phyloP scores from a whole-genome alignment of 35 echinoderm and acorn worm genomes.

The Lytechinus variegatus region DNA sequence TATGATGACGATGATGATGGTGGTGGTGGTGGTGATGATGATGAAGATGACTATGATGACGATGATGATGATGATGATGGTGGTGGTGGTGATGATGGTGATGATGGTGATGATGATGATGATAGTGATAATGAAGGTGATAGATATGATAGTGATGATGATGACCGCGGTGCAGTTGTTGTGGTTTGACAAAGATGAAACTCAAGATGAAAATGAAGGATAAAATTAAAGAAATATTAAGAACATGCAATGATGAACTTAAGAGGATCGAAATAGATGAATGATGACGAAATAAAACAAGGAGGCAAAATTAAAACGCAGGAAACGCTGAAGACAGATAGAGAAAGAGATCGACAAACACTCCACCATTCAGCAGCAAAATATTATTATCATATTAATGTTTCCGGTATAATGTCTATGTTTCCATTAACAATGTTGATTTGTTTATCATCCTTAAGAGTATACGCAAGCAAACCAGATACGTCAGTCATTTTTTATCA shows the following conservation, averaged over 20 bases:
- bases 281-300: too few relatives aligned
- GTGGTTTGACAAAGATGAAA: too few relatives aligned
- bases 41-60: neutral
- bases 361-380: neutral
- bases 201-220: too few relatives aligned
- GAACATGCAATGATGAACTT: too few relatives aligned
- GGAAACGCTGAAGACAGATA: neutral
- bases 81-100: too few relatives aligned
- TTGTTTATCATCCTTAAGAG: constrained; percentile 15
- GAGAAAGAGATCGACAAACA: neutral
- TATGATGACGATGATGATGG: neutral
- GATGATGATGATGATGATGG: neutral
- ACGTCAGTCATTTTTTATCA: neutral
- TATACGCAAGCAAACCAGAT: neutral
- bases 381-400: neutral
- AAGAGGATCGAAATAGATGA: too few relatives aligned
- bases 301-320: neutral
- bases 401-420: constrained; percentile 41
- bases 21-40: neutral
- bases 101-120: too few relatives aligned
- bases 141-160: too few relatives aligned
- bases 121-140: too few relatives aligned
- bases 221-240: too few relatives aligned
- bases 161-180: too few relatives aligned
- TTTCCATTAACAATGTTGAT: constrained; percentile 37